These are phyloP conservation scores for Mungos mungo DNA, from an alignment of 2,113 vertebrate species.

Conservation along the genomic window DNA sequence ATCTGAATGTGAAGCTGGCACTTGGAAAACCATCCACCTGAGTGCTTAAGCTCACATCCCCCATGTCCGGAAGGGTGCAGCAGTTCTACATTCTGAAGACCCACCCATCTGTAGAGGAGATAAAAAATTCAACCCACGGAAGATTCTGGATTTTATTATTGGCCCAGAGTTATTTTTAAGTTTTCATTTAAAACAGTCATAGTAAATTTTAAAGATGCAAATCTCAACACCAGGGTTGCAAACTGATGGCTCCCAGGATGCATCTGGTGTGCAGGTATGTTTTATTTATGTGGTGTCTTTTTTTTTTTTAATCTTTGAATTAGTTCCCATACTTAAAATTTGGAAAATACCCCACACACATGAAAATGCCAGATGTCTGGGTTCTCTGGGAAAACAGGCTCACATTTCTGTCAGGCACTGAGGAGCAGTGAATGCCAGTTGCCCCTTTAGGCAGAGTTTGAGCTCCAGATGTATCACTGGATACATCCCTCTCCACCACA, in stretches of 20 bases:
- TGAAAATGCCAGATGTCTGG: neutral
- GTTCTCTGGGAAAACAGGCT: neutral
- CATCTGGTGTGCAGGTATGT: neutral
- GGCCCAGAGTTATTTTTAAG: neutral
- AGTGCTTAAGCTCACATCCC: neutral
- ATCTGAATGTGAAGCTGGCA: neutral
- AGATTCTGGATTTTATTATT: conserved; percentile 1
- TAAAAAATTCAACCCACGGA: neutral
- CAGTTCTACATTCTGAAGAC: neutral
- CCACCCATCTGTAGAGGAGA: neutral
- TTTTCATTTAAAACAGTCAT: conserved; percentile 21
- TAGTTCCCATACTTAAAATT: conserved; percentile 35
- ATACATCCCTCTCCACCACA: neutral
- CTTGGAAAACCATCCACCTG: neutral
- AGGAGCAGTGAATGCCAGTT: neutral
- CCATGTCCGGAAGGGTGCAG: neutral
- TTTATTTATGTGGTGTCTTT: neutral
- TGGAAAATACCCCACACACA: neutral
- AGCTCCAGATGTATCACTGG: neutral
- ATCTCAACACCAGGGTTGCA: neutral
- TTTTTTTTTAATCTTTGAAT: neutral
- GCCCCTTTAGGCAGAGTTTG: neutral
- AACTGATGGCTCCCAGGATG: neutral
- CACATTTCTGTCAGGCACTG: neutral
- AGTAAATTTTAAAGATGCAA: neutral